These are phyloP conservation scores for Linnaemya vulpina DNA, from an alignment of 2,888 invertebrate species.

Conservation along the genomic window DNA sequence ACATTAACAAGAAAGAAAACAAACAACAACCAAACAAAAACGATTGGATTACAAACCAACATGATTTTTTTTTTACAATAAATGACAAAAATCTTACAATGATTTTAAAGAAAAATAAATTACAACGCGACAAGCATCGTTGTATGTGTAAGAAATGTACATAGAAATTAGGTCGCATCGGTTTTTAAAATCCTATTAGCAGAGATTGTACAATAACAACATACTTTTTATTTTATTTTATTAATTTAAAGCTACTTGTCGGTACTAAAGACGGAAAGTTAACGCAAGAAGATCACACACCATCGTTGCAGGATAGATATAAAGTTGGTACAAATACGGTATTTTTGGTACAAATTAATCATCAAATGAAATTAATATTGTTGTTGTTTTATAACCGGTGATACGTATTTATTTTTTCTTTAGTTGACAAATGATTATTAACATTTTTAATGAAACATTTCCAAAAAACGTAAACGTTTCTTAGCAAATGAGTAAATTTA, in stretches of 20 bases:
- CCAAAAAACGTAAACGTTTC: no score
- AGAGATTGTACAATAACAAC: background rate
- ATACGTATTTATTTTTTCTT: no score
- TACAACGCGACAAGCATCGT: background rate
- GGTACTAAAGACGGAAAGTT: no score
- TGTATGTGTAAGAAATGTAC: background rate
- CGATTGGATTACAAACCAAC: slow-evolving; percentile 28
- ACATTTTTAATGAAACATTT: no score
- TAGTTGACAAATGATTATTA: no score
- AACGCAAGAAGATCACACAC: no score
- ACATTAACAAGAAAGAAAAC: slow-evolving; percentile 25
- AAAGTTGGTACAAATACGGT: no score
- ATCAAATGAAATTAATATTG: no score
- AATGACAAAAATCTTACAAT: slow-evolving; percentile 29
- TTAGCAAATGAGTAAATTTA: no score
- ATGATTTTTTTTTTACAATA: slow-evolving; percentile 6
- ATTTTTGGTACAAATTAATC: no score
- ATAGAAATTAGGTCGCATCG: slow-evolving; percentile 26
- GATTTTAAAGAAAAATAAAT: slow-evolving; percentile 30
- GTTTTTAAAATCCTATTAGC: slow-evolving; percentile 8
- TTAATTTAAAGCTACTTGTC: background rate
- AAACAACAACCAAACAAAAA: slow-evolving; percentile 16
- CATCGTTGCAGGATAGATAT: no score
- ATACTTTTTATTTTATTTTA: background rate
- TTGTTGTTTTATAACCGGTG: no score